Conservation (phyloP, 2,888 invertebrate genomes). For the Antheraea assamensis region DNA sequence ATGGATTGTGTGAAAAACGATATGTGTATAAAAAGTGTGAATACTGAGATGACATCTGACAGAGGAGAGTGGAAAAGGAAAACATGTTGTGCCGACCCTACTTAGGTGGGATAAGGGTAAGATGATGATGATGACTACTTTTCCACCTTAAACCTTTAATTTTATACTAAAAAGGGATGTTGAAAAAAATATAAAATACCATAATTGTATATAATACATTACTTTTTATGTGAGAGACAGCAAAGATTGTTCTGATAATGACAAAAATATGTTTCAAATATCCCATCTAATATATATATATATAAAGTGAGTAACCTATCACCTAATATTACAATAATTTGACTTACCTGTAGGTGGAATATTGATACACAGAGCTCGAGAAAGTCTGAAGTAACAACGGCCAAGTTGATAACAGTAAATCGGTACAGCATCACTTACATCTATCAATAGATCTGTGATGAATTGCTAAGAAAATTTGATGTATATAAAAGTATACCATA, state of each 20-base stretch:
- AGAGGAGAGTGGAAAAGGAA: no score
- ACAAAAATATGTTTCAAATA: not conserved
- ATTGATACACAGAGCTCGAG: constrained; percentile 94
- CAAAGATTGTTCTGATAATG: not conserved
- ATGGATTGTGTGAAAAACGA: no score
- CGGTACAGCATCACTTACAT: constrained; percentile 98
- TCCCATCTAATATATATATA: not conserved
- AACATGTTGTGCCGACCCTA: no score
- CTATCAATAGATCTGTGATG: constrained; percentile 92
- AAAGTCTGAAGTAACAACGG: constrained; percentile 93
- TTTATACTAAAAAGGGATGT: no score
- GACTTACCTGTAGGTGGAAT: constrained; percentile 93
- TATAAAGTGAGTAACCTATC: not conserved
- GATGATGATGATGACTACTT: no score
- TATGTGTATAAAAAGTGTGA: no score
- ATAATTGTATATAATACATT: not conserved
- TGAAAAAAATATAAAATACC: no score
- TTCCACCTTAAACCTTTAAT: no score
- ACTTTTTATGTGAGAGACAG: not conserved
- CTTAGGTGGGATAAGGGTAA: no score
- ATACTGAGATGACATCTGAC: no score
- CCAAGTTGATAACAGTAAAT: constrained; percentile 98
- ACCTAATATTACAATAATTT: constrained; percentile 21
- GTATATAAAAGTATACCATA: not conserved
- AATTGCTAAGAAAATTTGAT: constrained; percentile 11